Base-by-base conservation (phyloP, 2,113 vertebrate species). In the Hemibagrus wyckioides region DNA sequence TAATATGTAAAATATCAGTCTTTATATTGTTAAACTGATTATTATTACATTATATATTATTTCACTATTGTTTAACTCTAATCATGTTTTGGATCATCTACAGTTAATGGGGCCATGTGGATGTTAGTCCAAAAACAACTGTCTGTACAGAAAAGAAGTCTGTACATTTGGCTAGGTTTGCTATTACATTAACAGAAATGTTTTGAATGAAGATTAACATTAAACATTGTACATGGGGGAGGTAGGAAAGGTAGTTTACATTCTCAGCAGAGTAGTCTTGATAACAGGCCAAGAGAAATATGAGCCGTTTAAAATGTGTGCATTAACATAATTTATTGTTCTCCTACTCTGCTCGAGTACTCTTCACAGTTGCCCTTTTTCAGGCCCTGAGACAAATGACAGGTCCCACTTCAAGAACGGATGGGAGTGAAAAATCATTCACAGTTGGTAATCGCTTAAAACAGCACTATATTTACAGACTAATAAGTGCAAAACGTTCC, bases 401-500 rank as follows among this genome's bases (percentile, higher is more conserved):
- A 94, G 90, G 88, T 93, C 92, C 92, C 91, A 92, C 92, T 90
- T 93, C 90, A 88, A 88, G 89, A 89, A 95, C 90, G 93, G 91
- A 93, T 85, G 90, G 92, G 93, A 95, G 95, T 92, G 94, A 94
- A 93, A 94, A 94, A 96, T 96, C 93, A 95, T 94, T 93, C 93
- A 91, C 89, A 92, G 92, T 94, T 95, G 96, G 96, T 97, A 96
- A 97, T 97, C 92, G 93, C 96, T 96, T 96, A 97, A 98, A 97
- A 97, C 94, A 94, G 94, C 93, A 93, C 93, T 95, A 94, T 96
- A 97, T 98, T 97, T 97, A 97, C 96, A 94, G 96, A 96, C 96
- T 98, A 97, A 97, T 97, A 97, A 98, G 96, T 95, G 95, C 95
- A 95, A 96, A 96, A 96, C 93, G 95, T 97, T 98, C 97, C 96